Evolutionary conservation across 2,113 vertebrate genomes (phyloP), one percentile per base, ranked within the genome.

Genomic region (Nesogale talazaci): DNA sequence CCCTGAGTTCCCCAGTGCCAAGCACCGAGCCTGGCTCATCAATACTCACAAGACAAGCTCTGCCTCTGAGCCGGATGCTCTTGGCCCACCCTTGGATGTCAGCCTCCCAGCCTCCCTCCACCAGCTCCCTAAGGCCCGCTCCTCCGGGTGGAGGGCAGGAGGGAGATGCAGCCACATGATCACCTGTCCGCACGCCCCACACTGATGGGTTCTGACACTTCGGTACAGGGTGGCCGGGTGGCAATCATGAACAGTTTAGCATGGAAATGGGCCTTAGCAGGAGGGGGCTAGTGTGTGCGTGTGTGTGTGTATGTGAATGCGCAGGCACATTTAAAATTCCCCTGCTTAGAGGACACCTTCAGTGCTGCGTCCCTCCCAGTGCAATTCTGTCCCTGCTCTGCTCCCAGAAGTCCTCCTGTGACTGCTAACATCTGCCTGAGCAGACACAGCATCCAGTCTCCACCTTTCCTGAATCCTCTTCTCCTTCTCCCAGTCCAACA

Each of bases 211-310:
- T 94, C 89, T 97, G 97, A 96, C 96, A 96, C 93, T 76, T 52
- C 25, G 1, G 0, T 85, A 89, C 91, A 59, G 82, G 80, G 88
- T 86, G 94, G 86, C 79, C 0, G 42, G 74, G 61, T 75, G 79
- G 94, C 96, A 90, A 94, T 96, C 97, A 97, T 23, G 91, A 96
- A 94, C 94, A 34, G 83, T 89, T 97, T 91, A 96, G 94, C 93
- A 92, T 86, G 84, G 96, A 94, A 97, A 97, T 59, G 8, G 15
- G 89, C 89, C 92, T 75, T 42, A 19, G 90, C 75, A 74, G 87
- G 93, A 93, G 42, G 81, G 83, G 72, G 82, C 81, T 38, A 80
- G 25, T 7, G 23, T 38, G 74, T 61, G 46, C 0, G 0, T 5
- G n/a, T 5, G 27, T 52, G 46, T 52, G 29, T 7, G 23, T 38